Percentiles rank a stretch among this genome's conserved stretches.
Evolutionary conservation across 2,797 vertebrate species (phyloP).

Genomic region (Acipenser transmontanus): DNA sequence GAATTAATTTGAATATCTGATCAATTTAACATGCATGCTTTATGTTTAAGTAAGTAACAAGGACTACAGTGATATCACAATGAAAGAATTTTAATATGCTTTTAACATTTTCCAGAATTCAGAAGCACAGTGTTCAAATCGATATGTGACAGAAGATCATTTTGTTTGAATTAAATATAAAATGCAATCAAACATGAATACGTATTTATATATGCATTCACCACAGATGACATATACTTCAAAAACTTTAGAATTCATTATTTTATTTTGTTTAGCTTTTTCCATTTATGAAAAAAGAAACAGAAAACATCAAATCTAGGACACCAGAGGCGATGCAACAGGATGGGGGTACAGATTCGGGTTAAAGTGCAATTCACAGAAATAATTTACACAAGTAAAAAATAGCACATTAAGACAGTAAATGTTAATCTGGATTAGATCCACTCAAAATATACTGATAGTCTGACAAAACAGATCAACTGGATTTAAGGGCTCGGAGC

Average conservation of each 20-base stretch:
- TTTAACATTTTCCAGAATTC: constrained; percentile 22
- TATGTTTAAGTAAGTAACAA: background rate
- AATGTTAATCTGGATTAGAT: no score
- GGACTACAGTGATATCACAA: background rate
- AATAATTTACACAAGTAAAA: no score
- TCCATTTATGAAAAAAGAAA: constrained; percentile 8
- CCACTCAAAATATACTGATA: no score
- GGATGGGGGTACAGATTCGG: no score
- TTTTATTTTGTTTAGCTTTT: background rate
- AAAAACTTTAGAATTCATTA: background rate
- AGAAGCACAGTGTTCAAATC: constrained; percentile 26
- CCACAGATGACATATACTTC: constrained; percentile 16
- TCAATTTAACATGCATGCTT: no score
- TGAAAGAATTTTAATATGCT: constrained; percentile 24
- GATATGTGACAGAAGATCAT: constrained; percentile 2
- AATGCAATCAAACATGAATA: constrained; percentile 7
- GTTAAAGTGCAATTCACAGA: no score
- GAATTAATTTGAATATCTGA: no score
- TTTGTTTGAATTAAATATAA: background rate
- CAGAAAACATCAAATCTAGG: no score
- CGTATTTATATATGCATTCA: constrained; percentile 9
- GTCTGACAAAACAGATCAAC: no score
- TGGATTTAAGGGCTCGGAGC: no score
- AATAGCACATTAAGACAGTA: no score
- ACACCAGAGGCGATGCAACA: no score